Evolutionary conservation across 1,140 invertebrate species (phyloP).

Genomic region (Halesus radiatus): DNA sequence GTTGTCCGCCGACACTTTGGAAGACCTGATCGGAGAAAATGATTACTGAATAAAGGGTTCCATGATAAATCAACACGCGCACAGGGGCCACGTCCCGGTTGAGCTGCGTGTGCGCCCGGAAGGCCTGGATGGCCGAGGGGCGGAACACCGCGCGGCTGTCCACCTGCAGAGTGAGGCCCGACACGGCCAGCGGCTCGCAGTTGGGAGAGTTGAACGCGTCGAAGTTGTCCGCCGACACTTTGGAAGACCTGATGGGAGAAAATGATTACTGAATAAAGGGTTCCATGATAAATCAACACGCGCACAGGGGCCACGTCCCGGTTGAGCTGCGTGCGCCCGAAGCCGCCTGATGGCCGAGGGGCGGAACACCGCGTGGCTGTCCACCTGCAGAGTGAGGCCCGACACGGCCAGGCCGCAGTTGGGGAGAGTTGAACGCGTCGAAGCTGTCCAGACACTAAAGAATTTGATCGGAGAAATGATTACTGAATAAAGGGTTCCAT

Average conservation of each 20-base stretch:
- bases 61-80: too few relatives aligned
- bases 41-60: too few relatives aligned
- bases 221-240: conserved; percentile 84
- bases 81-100: conserved; percentile 89
- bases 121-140: conserved; percentile 79
- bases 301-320: conserved; percentile 88
- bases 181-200: conserved; percentile 83
- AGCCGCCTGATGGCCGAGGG: conserved; percentile 82
- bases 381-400: conserved; percentile 83
- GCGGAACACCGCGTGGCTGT: conserved; percentile 84
- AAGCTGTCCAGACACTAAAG: conserved; percentile 88
- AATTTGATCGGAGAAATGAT: conserved; percentile 64
- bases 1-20: conserved; percentile 85
- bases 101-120: conserved; percentile 78
- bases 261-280: too few relatives aligned
- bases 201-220: conserved; percentile 95
- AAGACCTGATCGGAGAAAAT: conserved; percentile 68
- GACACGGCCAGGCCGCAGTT: conserved; percentile 91
- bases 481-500: too few relatives aligned
- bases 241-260: conserved; percentile 74
- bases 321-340: conserved; percentile 79
- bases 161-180: conserved; percentile 84
- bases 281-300: too few relatives aligned
- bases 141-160: conserved; percentile 86
- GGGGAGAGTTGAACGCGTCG: conserved; percentile 92